Base-by-base conservation (phyloP, 2,113 vertebrate genomes). In the Lophius piscatorius region DNA sequence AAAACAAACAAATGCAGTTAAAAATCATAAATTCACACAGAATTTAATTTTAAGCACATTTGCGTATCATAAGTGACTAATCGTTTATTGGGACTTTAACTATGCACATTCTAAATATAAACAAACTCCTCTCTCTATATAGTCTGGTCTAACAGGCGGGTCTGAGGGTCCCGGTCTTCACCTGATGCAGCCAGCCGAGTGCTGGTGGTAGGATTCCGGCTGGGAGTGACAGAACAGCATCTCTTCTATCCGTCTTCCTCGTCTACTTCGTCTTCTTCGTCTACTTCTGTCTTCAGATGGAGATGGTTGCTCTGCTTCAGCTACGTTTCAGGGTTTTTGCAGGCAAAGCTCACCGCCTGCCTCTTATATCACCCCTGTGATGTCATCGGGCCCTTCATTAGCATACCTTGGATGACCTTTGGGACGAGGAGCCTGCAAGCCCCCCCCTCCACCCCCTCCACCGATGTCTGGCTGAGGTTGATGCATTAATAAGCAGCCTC, bases 221-320 rank as follows among this genome's bases (percentile, higher is more conserved):
- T 96, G 94, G 34, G 92, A 89, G 86, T 95, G 94, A 93, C 94
- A 96, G 89, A 95, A 95, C 80, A 95, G 91, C 94, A 95, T 95
- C 71, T 61, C 54, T 12, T 70, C 74, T 74, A 70, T n/a, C n/a
- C n/a, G n/a, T n/a, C n/a, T n/a, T n/a, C n/a, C n/a, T n/a, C n/a
- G n/a, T n/a, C n/a, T n/a, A n/a, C n/a, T n/a, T n/a, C n/a, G n/a
- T n/a, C n/a, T n/a, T n/a, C n/a, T n/a, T n/a, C n/a, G n/a, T n/a
- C n/a, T n/a, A n/a, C n/a, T n/a, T n/a, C n/a, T n/a, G n/a, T n/a
- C n/a, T n/a, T n/a, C n/a, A n/a, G n/a, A n/a, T n/a, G n/a, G n/a
- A n/a, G n/a, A n/a, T n/a, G n/a, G n/a, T n/a, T n/a, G n/a, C n/a
- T n/a, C n/a, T n/a, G n/a, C n/a, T n/a, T n/a, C 26, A 8, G 8